phyloP scores from a whole-genome alignment of 2,888 invertebrate species.

The Drosophila birchii region DNA sequence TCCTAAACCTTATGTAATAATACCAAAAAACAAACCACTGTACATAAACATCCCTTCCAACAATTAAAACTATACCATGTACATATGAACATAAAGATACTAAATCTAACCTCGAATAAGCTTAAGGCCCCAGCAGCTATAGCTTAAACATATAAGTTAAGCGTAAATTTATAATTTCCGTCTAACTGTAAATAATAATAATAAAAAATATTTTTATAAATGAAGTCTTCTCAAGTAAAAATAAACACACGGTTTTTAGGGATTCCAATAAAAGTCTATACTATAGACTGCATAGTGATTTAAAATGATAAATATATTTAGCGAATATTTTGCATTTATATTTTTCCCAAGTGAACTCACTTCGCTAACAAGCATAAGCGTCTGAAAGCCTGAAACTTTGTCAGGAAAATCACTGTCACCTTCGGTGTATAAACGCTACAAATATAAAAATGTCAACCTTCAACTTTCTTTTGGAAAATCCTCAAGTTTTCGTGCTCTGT shows the following conservation, averaged over 20 bases:
- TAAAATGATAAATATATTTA: not conserved
- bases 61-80: too few species aligned
- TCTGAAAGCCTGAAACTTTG: constrained; percentile 5
- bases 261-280: not conserved
- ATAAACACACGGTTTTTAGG: not conserved
- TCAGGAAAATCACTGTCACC: constrained; percentile 52
- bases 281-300: too few species aligned
- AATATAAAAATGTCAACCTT: constrained; percentile 35
- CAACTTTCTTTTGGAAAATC: not conserved
- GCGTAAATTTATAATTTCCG: too few species aligned
- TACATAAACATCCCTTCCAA: too few species aligned
- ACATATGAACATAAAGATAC: too few species aligned
- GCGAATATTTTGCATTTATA: not conserved
- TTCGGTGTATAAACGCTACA: constrained; percentile 36
- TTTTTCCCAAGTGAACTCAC: constrained; percentile 2
- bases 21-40: too few species aligned
- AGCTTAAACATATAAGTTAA: too few species aligned
- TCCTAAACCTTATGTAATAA: too few species aligned
- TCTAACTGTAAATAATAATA: too few species aligned
- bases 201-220: too few species aligned
- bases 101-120: too few species aligned
- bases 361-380: constrained; percentile 35
- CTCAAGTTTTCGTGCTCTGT: not conserved
- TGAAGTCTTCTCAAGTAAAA: not conserved
- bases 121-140: too few species aligned